phyloP scores from a whole-genome alignment of 2,797 vertebrate species.

The Oreortyx pictus region DNA sequence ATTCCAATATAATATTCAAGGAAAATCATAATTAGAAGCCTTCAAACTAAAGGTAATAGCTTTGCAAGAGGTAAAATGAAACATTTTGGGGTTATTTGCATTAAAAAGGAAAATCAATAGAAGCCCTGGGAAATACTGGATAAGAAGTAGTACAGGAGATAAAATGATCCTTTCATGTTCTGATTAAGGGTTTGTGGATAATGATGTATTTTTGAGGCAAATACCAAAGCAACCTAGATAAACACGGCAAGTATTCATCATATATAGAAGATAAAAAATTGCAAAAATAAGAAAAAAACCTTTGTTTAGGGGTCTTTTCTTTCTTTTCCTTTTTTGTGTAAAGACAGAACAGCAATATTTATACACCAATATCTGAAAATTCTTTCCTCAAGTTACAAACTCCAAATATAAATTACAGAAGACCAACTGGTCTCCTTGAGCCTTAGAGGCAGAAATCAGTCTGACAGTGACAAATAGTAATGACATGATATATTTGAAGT shows the following conservation, averaged over 20 bases:
- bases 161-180: constrained; percentile 49
- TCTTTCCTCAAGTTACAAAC: neutral
- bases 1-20: neutral
- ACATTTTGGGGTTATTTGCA: constrained; percentile 22
- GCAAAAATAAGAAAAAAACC: neutral
- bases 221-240: neutral
- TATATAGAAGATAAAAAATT: neutral
- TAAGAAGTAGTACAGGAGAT: constrained; percentile 25
- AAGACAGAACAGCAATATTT: neutral
- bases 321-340: neutral
- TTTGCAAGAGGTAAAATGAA: constrained; percentile 18
- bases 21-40: neutral
- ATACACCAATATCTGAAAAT: neutral
- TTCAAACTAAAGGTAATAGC: constrained; percentile 31
- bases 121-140: constrained; percentile 21
- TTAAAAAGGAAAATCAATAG: neutral
- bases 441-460: neutral
- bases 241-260: neutral
- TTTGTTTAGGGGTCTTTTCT: neutral
- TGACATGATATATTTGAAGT: neutral
- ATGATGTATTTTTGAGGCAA: constrained; percentile 16
- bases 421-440: neutral
- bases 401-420: neutral
- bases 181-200: constrained; percentile 17
- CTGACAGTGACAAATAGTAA: neutral